phyloP scores from a whole-genome alignment of 2,888 invertebrate genomes.

The Cacoxenus indagator region DNA sequence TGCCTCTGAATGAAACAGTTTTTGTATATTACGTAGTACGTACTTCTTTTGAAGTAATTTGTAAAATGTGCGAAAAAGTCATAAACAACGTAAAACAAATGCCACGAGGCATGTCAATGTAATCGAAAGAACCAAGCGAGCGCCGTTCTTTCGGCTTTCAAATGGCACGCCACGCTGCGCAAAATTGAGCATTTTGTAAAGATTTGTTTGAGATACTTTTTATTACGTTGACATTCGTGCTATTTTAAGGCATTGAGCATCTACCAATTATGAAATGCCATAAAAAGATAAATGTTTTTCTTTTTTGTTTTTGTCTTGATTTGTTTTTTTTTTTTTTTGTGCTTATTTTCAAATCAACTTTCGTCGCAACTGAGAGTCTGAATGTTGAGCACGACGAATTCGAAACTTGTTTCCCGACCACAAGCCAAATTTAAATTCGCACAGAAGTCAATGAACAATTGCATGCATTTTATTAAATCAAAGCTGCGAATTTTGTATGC shows the following conservation, averaged over 20 bases:
- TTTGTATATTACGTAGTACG: not conserved
- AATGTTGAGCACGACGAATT: not conserved
- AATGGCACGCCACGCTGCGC: too few relatives aligned
- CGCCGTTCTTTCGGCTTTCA: too few relatives aligned
- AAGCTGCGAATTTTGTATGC: not conserved
- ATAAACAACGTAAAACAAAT: not conserved
- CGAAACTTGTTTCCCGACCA: constrained; percentile 1
- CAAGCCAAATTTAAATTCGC: constrained; percentile 15
- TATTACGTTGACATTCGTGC: too few relatives aligned
- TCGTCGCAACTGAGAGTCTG: not conserved
- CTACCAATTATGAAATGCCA: too few relatives aligned
- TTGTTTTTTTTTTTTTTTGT: not conserved
- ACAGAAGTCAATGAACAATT: constrained; percentile 9
- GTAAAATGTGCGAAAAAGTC: constrained; percentile 16
- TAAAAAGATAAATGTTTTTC: too few relatives aligned
- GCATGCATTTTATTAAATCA: not conserved
- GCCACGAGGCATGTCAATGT: not conserved
- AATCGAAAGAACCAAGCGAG: too few relatives aligned
- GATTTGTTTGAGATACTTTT: too few relatives aligned
- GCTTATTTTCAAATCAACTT: not conserved
- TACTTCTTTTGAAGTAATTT: constrained; percentile 1
- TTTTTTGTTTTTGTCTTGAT: not conserved
- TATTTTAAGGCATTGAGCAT: too few relatives aligned
- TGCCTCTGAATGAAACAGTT: not conserved
- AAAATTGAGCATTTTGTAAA: not conserved